phyloP scores from a whole-genome alignment of 2,797 vertebrate species.

The Gadopsis bispinosus region DNA sequence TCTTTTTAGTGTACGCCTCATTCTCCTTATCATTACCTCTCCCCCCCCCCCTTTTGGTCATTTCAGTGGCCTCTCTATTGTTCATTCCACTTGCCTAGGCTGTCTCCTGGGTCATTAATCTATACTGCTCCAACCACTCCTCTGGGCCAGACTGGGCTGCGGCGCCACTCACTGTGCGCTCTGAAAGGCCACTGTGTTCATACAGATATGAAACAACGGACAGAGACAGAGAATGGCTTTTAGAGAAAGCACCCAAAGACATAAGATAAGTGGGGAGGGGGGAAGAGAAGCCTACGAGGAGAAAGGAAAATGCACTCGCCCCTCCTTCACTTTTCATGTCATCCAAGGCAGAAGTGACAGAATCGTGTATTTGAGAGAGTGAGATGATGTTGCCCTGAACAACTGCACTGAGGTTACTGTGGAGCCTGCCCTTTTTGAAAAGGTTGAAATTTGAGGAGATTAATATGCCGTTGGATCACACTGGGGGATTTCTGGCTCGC shows the following conservation, averaged over 20 bases:
- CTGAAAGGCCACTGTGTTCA: conserved; percentile 77
- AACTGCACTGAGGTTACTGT: conserved; percentile 53
- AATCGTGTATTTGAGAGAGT: conserved; percentile 52
- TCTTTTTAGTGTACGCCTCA: conserved; percentile 47
- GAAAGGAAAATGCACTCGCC: conserved; percentile 25
- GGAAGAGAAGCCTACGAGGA: conserved; percentile 39
- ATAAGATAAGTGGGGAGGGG: conserved; percentile 61
- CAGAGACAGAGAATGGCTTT: conserved; percentile 73
- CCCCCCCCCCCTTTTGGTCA: conserved; percentile 43
- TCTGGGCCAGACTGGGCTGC: conserved; percentile 63
- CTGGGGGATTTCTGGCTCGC: conserved; percentile 53
- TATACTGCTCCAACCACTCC: conserved; percentile 70
- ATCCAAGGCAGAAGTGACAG: conserved; percentile 55
- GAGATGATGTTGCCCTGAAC: conserved; percentile 50
- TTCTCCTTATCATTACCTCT: conserved; percentile 64
- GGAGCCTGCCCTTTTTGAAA: conserved; percentile 70
- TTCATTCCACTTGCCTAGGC: conserved; percentile 76
- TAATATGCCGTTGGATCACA: conserved; percentile 67
- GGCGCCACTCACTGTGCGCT: conserved; percentile 61
- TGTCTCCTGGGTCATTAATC: conserved; percentile 82
- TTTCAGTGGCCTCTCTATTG: conserved; percentile 71
- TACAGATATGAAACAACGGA: conserved; percentile 72
- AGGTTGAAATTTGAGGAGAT: conserved; percentile 74
- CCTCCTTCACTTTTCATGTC: conserved; percentile 39
- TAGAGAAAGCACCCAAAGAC: conserved; percentile 62